A percentile compares a stretch with the other conserved stretches of the same genome.
phyloP scores from a whole-genome alignment of 2,888 invertebrate genomes.

The Antheraea assamensis region DNA sequence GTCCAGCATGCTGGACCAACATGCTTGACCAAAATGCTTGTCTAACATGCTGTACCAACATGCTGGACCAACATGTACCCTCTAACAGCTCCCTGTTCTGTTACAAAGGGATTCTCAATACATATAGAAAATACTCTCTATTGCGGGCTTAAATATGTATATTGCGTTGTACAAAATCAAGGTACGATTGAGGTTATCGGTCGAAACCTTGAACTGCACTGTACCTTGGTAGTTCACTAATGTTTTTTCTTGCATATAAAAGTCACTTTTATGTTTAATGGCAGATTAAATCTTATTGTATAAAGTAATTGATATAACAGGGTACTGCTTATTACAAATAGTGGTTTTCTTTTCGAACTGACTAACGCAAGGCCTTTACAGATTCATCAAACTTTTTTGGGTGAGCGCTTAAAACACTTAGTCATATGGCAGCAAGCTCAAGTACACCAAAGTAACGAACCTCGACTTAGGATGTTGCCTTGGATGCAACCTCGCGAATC shows the following conservation, averaged over 20 bases:
- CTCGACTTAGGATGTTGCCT: too few species aligned
- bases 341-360: too few species aligned
- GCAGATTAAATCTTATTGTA: not conserved
- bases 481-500: too few species aligned
- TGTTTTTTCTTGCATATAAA: not conserved
- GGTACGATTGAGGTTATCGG: constrained; percentile 18
- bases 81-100: not conserved
- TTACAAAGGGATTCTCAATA: not conserved
- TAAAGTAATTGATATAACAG: not conserved
- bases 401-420: too few species aligned
- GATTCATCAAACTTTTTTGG: too few species aligned
- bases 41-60: not conserved
- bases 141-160: not conserved
- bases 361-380: too few species aligned
- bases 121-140: not conserved
- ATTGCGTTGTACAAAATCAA: constrained; percentile 7
- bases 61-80: not conserved
- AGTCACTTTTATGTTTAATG: not conserved
- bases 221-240: not conserved
- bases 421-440: too few species aligned
- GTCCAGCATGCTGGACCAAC: not conserved
- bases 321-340: too few species aligned
- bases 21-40: not conserved
- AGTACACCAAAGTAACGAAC: too few species aligned
- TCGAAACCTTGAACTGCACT: constrained; percentile 22